Evolutionary conservation across 2,888 invertebrate genomes (phyloP).

Genomic region (Cheilosia vernalis): DNA sequence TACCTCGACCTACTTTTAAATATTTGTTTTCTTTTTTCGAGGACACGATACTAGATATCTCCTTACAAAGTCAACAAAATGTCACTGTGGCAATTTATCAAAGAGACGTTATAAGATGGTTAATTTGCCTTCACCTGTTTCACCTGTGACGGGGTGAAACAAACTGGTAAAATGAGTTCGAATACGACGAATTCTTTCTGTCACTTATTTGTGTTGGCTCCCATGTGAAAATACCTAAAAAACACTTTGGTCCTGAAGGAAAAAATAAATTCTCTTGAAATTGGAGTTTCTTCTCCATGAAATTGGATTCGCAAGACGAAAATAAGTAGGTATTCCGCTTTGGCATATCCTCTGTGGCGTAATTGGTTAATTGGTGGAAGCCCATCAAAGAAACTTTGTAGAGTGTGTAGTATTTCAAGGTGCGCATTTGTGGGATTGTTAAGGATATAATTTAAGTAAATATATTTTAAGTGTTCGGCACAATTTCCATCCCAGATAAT

Average conservation of each 20-base stretch:
- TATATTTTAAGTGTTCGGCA: neutral
- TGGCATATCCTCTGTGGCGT: neutral
- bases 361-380: conserved; percentile 54
- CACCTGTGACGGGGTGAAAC: neutral
- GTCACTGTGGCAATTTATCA: conserved; percentile 20
- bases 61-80: neutral
- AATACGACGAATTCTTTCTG: conserved; percentile 22
- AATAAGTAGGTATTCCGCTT: neutral
- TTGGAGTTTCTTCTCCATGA: neutral
- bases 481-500: neutral
- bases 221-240: conserved; percentile 23
- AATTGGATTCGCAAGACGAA: neutral
- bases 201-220: conserved; percentile 24
- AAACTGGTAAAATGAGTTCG: neutral
- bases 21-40: neutral
- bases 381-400: conserved; percentile 24
- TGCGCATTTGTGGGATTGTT: neutral
- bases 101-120: neutral
- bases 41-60: neutral
- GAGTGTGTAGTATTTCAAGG: neutral
- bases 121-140: conserved; percentile 7
- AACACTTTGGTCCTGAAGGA: neutral
- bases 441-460: neutral
- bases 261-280: neutral
- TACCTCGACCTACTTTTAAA: conserved; percentile 13